Evolutionary conservation across 1,140 invertebrate genomes (phyloP).

Genomic region (Antheraea pernyi): DNA sequence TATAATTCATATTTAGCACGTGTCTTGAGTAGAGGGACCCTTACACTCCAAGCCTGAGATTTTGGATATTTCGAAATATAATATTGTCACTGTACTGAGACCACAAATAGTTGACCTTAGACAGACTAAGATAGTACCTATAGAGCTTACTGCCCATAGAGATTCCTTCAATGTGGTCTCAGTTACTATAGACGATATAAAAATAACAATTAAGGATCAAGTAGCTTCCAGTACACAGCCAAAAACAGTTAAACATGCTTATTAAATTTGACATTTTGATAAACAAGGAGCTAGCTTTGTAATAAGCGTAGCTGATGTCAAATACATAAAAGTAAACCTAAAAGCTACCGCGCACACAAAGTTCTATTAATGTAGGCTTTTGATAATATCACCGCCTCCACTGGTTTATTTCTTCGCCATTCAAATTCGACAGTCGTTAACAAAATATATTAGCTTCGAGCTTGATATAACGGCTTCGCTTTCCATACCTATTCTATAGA

Average conservation of each 20-base stretch:
- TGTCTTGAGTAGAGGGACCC: conserved; percentile 68
- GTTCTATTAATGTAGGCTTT: neutral
- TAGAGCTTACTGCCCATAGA: conserved; percentile 7
- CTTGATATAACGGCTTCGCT: conserved; percentile 46
- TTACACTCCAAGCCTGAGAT: conserved; percentile 12
- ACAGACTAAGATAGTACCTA: neutral
- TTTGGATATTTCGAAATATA: neutral
- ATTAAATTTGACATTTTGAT: neutral
- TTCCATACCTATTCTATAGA: conserved; percentile 1
- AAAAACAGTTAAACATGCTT: conserved; percentile 24
- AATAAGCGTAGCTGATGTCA: neutral
- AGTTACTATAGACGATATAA: neutral
- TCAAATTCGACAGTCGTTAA: neutral
- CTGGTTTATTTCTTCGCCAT: neutral
- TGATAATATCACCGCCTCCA: neutral
- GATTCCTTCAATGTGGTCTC: neutral
- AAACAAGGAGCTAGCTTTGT: neutral
- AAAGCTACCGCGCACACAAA: neutral
- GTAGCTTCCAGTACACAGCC: conserved; percentile 45
- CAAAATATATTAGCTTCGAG: conserved; percentile 30
- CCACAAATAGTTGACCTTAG: conserved; percentile 5
- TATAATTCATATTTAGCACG: conserved; percentile 72
- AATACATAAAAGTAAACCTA: neutral
- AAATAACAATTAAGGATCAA: conserved; percentile 48
- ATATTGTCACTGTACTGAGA: neutral